Conservation (phyloP, 2,888 invertebrate species). For the Elmis aenea region DNA sequence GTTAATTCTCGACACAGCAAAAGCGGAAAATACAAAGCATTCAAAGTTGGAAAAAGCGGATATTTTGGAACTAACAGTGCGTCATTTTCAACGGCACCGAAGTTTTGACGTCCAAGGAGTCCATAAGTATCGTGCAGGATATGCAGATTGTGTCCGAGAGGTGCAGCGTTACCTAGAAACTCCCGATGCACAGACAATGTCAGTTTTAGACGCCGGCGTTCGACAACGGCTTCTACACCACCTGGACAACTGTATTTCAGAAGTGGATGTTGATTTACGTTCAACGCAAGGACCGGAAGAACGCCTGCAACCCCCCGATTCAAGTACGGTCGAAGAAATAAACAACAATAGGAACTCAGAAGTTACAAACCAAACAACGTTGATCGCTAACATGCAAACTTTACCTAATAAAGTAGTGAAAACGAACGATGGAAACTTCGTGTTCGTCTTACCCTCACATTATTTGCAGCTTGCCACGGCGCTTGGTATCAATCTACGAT, state of each 20-base stretch:
- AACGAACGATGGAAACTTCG: conserved; percentile 57
- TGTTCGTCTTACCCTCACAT: conserved; percentile 57
- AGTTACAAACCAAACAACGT: no score
- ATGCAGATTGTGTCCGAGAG: conserved; percentile 62
- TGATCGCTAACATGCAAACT: conserved; percentile 23
- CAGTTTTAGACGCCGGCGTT: conserved; percentile 53
- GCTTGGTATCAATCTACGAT: conserved; percentile 43
- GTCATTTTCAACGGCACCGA: conserved; percentile 72
- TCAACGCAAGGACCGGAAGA: conserved; percentile 24
- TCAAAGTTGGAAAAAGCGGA: conserved; percentile 83
- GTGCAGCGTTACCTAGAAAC: conserved; percentile 57
- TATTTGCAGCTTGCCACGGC: conserved; percentile 57
- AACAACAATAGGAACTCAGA: conserved; percentile 32
- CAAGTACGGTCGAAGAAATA: conserved; percentile 40
- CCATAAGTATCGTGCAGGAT: conserved; percentile 61
- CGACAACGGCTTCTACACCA: conserved; percentile 57
- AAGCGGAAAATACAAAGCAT: conserved; percentile 65
- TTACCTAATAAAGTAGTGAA: conserved; percentile 52
- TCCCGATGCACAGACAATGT: conserved; percentile 56
- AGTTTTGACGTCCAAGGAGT: conserved; percentile 57
- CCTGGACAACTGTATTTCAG: conserved; percentile 57
- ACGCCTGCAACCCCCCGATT: conserved; percentile 43
- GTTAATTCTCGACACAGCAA: conserved; percentile 65
- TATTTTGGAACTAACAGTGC: conserved; percentile 76
- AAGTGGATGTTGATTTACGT: conserved; percentile 52